Conservation (phyloP, 2,888 invertebrate genomes). For the Eugnorisma glareosa region DNA sequence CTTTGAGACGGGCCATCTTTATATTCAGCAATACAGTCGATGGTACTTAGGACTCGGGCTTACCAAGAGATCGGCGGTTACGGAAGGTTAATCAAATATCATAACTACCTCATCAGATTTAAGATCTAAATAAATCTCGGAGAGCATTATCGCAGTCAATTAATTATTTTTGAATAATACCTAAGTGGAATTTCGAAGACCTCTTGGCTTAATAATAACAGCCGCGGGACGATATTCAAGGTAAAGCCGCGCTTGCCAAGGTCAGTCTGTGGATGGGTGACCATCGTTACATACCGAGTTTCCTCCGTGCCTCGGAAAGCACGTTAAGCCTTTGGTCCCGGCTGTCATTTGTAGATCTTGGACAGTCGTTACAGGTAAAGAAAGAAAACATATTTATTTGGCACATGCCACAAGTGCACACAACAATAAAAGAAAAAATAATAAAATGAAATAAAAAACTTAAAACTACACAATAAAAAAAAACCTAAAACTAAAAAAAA, state of each 20-base stretch:
- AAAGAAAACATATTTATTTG: too few species aligned
- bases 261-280: background rate
- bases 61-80: background rate
- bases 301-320: too few species aligned
- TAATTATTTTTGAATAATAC: background rate
- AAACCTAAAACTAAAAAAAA: too few species aligned
- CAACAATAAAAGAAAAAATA: too few species aligned
- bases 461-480: too few species aligned
- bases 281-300: background rate
- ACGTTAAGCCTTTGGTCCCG: background rate
- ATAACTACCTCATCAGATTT: background rate
- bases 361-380: too few species aligned
- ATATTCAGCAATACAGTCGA: slow-evolving; percentile 34
- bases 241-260: background rate
- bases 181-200: background rate
- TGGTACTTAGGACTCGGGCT: slow-evolving; percentile 12
- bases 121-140: background rate
- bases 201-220: background rate
- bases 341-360: too few species aligned
- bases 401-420: too few species aligned
- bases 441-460: too few species aligned
- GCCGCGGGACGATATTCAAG: background rate
- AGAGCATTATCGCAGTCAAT: background rate
- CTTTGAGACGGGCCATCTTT: slow-evolving; percentile 32
- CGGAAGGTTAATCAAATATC: slow-evolving; percentile 4